Base-by-base conservation (phyloP, 2,113 vertebrate species). In the Lepisosteus osseus region DNA sequence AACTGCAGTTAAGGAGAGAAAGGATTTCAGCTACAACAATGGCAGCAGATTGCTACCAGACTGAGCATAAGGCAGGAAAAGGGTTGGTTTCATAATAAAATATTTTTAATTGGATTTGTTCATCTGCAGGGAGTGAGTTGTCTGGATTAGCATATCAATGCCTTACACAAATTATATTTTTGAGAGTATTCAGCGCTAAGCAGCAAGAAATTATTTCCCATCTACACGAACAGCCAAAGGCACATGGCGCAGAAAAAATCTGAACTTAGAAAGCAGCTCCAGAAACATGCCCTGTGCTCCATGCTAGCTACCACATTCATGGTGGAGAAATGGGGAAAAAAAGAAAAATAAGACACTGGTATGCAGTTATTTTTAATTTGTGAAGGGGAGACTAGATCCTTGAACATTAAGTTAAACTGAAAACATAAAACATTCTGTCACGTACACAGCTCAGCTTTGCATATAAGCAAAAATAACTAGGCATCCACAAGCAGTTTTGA, bases 101-200 rank as follows among this genome's bases (percentile, higher is more conserved):
- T 82, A 83, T 77, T 89, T 29, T 90, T 89, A 92, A 93, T 93
- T 92, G 90, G 90, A 93, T 93, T 91, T 93, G 90, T 93, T 91
- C 90, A 76, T 83, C 88, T 87, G 90, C 85, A 78, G 79, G 82
- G 77, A 87, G 90, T 79, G 77, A 80, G 84, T 91, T 93, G 88
- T 93, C 86, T 85, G 86, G 85, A 93, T 93, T 92, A 93, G 88
- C 91, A 92, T 91, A 89, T 90, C 90, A 93, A 91, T 91, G 86
- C 86, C 84, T 89, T 85, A 85, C 86, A 93, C 88, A 91, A 93
- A 93, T 91, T 87, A 67, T 86, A 88, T 93, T 91, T 92, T 91
- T 86, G 88, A 92, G 88, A 85, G 91, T 86, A 91, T 85, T 90
- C 90, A 90, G 84, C 82, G 83, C 86, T 86, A 90, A 92, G 87